Conservation (phyloP, 2,797 vertebrate genomes). For the Coranthus polyacanthus region DNA sequence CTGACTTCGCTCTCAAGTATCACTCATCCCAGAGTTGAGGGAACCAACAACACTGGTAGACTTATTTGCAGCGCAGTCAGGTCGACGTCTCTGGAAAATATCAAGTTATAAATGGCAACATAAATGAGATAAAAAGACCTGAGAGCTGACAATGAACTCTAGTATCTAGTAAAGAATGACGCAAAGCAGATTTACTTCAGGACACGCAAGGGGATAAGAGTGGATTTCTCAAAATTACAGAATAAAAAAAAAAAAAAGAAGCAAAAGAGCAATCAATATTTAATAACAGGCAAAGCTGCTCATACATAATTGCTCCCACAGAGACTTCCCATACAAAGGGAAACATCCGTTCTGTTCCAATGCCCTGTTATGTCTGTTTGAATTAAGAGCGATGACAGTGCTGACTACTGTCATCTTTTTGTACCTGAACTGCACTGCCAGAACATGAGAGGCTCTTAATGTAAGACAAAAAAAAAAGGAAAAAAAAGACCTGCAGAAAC, state of each 20-base stretch:
- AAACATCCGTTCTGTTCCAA: slow-evolving; percentile 34
- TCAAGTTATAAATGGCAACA: slow-evolving; percentile 22
- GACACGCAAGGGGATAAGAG: neutral
- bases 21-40: slow-evolving; percentile 26
- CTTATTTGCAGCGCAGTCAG: slow-evolving; percentile 11
- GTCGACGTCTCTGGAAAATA: slow-evolving; percentile 25
- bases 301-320: slow-evolving; percentile 65
- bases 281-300: slow-evolving; percentile 53
- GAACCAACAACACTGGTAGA: slow-evolving; percentile 13
- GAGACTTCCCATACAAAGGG: slow-evolving; percentile 54
- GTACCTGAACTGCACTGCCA: slow-evolving; percentile 22
- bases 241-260: neutral
- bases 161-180: slow-evolving; percentile 7
- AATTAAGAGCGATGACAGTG: slow-evolving; percentile 38
- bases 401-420: slow-evolving; percentile 24
- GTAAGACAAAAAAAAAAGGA: no score
- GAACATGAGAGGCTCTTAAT: slow-evolving; percentile 31
- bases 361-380: slow-evolving; percentile 42
- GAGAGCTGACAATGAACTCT: slow-evolving; percentile 16
- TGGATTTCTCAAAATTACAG: slow-evolving; percentile 33
- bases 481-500: neutral
- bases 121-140: slow-evolving; percentile 9
- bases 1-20: slow-evolving; percentile 41
- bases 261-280: slow-evolving; percentile 61
- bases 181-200: slow-evolving; percentile 15